phyloP scores from a whole-genome alignment of 2,113 vertebrate genomes.

The Pseudolaguvia tuberculata region DNA sequence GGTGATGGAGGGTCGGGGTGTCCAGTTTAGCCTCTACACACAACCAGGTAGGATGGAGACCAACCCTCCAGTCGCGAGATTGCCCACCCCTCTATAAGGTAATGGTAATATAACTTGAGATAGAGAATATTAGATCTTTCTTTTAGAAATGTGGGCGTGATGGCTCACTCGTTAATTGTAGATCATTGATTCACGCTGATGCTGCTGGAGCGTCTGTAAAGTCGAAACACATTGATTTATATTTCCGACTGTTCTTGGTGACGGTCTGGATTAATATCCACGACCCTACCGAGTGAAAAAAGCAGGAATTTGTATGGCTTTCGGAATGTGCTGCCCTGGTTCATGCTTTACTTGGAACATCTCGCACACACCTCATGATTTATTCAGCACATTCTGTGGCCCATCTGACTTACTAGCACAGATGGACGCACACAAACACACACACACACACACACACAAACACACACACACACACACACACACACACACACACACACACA shows the following conservation, averaged over 20 bases:
- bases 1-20: too few species aligned
- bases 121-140: background rate
- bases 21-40: too few species aligned
- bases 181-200: slow-evolving; percentile 3
- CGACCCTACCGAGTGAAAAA: background rate
- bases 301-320: slow-evolving; percentile 18
- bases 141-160: background rate
- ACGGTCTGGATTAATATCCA: slow-evolving; percentile 14
- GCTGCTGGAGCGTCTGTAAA: slow-evolving; percentile 16
- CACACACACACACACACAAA: slow-evolving; percentile 28
- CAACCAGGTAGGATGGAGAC: too few species aligned
- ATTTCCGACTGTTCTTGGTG: slow-evolving; percentile 22
- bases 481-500: slow-evolving; percentile 32
- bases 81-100: too few species aligned
- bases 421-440: slow-evolving; percentile 30
- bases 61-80: too few species aligned
- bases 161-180: slow-evolving; percentile 7
- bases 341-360: slow-evolving; percentile 52
- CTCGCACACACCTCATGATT: slow-evolving; percentile 53
- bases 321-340: slow-evolving; percentile 34
- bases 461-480: slow-evolving; percentile 33
- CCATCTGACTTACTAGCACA: slow-evolving; percentile 50
- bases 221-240: slow-evolving; percentile 29
- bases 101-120: background rate
- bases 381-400: slow-evolving; percentile 57